Conservation (phyloP, 2,113 vertebrate genomes). For the Struthidea cinerea region DNA sequence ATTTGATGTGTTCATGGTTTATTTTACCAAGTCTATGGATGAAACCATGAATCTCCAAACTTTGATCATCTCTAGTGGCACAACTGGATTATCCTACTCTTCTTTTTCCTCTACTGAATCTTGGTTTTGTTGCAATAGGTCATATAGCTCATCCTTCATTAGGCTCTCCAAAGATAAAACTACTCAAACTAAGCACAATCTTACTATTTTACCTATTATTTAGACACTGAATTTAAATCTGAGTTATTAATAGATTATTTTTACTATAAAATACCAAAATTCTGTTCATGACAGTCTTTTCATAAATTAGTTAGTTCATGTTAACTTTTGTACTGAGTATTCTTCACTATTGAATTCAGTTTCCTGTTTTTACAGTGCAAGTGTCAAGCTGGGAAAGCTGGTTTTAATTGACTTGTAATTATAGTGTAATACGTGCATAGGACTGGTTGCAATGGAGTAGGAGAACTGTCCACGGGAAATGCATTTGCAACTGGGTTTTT, state of each 20-base stretch:
- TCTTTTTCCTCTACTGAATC: neutral
- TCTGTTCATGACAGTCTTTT: neutral
- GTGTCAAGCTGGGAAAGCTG: neutral
- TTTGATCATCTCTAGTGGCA: neutral
- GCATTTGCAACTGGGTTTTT: fast-evolving
- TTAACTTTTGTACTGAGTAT: neutral
- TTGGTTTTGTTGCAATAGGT: neutral
- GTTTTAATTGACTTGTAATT: neutral
- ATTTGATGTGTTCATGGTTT: neutral
- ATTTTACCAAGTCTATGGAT: neutral
- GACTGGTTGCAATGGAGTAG: neutral
- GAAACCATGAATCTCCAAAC: neutral
- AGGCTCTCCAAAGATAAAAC: neutral
- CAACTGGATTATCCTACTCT: neutral
- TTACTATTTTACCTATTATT: neutral
- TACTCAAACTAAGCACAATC: neutral
- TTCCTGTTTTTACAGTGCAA: neutral
- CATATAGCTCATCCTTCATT: neutral
- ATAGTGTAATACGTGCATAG: neutral
- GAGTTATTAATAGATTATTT: neutral
- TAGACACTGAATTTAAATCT: neutral
- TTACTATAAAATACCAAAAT: neutral
- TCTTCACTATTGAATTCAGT: neutral
- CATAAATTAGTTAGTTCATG: neutral
- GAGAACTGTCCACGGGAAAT: neutral